Conservation (phyloP, 2,113 vertebrate species). For the Nothoprocta pentlandii region DNA sequence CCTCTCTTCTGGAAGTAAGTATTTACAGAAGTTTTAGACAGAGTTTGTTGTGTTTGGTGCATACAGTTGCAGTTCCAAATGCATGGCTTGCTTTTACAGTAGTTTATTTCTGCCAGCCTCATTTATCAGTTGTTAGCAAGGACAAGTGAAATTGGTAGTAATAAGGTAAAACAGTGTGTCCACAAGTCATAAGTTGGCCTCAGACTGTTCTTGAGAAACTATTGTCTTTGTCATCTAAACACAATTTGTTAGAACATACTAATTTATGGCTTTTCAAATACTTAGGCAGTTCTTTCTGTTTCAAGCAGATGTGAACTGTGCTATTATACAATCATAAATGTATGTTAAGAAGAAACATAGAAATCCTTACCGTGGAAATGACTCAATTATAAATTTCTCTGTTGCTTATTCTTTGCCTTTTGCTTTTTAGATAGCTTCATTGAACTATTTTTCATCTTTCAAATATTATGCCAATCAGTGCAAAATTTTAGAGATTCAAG, state of each 20-base stretch:
- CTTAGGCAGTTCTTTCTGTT: not conserved
- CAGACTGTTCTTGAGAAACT: not conserved
- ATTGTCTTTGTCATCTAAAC: not conserved
- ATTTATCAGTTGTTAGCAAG: not conserved
- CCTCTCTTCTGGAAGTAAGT: rapidly evolving
- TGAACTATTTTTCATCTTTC: not conserved
- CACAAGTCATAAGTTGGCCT: not conserved
- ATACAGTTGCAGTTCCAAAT: not conserved
- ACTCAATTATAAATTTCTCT: not conserved
- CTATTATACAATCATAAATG: not conserved
- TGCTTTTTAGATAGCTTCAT: not conserved
- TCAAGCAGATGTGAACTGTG: not conserved
- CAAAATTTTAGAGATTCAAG: not conserved
- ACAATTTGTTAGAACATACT: not conserved
- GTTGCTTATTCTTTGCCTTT: not conserved
- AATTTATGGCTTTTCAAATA: not conserved
- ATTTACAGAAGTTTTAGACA: not conserved
- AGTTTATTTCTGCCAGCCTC: not conserved
- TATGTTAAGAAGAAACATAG: not conserved
- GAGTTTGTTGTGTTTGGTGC: not conserved
- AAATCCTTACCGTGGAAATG: not conserved
- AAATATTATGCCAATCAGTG: not conserved
- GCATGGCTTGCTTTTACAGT: not conserved
- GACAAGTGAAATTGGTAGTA: not conserved
- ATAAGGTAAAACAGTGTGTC: not conserved